Evolutionary conservation across 2,113 vertebrate genomes (phyloP), one percentile per base, ranked within the genome.

Genomic region (Ciconia stormi): DNA sequence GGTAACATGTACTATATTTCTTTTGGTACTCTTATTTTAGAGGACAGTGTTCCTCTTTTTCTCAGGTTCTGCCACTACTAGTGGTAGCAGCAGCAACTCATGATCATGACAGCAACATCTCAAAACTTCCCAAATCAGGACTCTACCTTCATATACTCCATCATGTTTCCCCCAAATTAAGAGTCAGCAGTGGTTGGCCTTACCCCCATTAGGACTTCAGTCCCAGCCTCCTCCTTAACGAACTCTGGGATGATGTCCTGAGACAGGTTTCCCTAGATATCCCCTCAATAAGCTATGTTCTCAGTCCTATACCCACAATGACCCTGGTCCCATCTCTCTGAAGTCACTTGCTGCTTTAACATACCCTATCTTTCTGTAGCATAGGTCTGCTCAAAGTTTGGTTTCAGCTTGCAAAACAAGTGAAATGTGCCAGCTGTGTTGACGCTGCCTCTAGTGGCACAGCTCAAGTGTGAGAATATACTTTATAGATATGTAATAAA

Each of bases 91-190:
- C 44, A 84, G 49, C 18, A 79, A 14, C 50, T 46, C 27, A 9
- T 16, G 38, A 46, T 72, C 22, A 22, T 61, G 20, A 26, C 65
- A 82, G 20, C 21, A 85, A 3, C 62, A 61, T 47, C 58, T 91
- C 34, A 65, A 59, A 79, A 47, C 8, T 72, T 80, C 44, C n/a
- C 17, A 61, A 38, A 69, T 59, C 19, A 25, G 13, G 10, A n/a
- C 11, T n/a, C 12, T 7, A 8, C 22, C 27, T 87, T 56, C 15
- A 17, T 49, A 5, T 40, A 34, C 9, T 58, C 63, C 25, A 13
- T 66, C 49, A 23, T 0, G 0, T 86, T 89, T 63, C 21, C 52
- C 21, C 12, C 9, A 50, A 2, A 27, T 29, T 42, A 61, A 32
- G 29, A 46, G 29, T 65, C 4, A 21, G 29, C 30, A 52, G 34